Conservation (phyloP, 92 coral and sea anemone species). For the Isaurus tuberculatus region DNA sequence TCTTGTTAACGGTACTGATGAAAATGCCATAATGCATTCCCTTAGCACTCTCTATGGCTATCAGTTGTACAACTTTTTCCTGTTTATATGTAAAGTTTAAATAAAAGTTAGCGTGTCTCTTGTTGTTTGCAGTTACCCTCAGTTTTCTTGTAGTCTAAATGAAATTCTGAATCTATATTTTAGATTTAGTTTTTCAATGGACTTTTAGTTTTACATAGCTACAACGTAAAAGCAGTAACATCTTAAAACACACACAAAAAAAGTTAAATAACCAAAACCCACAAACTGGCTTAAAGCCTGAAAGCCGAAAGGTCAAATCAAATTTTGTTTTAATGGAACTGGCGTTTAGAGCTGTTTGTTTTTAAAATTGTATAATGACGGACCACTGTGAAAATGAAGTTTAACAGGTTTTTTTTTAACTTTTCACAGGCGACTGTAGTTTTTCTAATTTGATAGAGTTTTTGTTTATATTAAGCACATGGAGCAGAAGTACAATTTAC, state of each 20-base stretch:
- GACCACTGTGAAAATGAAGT: background rate
- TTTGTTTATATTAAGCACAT: background rate
- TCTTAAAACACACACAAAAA: background rate
- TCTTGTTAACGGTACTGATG: too few species aligned
- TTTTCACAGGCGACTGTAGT: background rate
- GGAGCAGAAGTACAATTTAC: background rate
- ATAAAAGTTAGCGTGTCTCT: too few species aligned
- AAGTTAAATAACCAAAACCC: background rate
- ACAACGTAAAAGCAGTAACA: background rate
- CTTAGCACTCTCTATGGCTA: too few species aligned
- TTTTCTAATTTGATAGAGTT: background rate
- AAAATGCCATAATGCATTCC: too few species aligned
- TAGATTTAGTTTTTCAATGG: too few species aligned
- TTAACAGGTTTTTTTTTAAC: background rate
- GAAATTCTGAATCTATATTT: too few species aligned
- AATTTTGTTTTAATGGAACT: background rate
- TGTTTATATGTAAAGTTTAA: too few species aligned
- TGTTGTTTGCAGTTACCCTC: too few species aligned
- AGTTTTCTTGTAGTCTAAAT: too few species aligned
- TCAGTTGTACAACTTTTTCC: too few species aligned
- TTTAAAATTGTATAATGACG: background rate
- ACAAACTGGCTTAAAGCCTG: background rate
- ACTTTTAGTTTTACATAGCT: too few species aligned
- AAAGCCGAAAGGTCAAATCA: constrained; percentile 7
- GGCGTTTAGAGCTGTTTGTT: background rate